A percentile compares a stretch with the other conserved stretches of the same genome.
phyloP scores from a whole-genome alignment of 2,797 vertebrate species.

The Sebastes taczanowskii region DNA sequence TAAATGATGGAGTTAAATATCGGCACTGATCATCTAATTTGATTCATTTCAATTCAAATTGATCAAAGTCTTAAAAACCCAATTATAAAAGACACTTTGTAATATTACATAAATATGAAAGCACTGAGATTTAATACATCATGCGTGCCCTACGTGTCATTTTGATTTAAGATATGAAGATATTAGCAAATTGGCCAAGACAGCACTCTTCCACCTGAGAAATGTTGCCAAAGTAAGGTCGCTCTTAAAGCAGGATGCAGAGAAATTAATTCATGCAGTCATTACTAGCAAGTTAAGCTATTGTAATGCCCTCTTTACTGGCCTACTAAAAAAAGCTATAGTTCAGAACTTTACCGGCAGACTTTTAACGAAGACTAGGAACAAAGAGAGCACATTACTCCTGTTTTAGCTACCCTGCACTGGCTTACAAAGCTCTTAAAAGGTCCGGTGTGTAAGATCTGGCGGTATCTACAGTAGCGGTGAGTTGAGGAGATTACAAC shows the following conservation, averaged over 20 bases:
- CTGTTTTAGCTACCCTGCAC: neutral
- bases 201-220: neutral
- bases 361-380: neutral
- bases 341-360: neutral
- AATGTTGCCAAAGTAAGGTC: neutral
- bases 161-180: neutral
- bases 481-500: too few relatives aligned
- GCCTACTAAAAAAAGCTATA: neutral
- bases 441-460: too few relatives aligned
- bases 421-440: neutral
- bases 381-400: neutral
- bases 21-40: neutral
- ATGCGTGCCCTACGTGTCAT: neutral
- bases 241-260: neutral
- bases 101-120: neutral
- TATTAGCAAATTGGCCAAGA: neutral
- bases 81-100: neutral
- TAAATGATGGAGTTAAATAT: neutral
- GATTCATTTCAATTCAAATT: neutral
- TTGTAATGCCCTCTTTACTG: neutral
- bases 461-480: too few relatives aligned
- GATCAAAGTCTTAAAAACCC: neutral
- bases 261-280: neutral
- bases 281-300: neutral
- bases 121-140: neutral